phyloP scores from a whole-genome alignment of 2,888 invertebrate species.

The Timandra comae region DNA sequence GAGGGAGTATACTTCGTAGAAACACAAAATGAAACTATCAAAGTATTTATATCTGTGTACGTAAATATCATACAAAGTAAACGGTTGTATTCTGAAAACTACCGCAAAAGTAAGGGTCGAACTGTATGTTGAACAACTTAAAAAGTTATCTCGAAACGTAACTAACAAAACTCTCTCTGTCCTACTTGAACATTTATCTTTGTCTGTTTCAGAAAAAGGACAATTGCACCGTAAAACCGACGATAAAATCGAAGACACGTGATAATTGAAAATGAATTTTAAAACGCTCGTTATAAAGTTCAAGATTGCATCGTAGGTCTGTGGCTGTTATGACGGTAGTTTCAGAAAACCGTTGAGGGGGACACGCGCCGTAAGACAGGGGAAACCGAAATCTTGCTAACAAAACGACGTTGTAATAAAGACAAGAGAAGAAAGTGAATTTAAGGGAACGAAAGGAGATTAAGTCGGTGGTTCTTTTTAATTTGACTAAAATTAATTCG shows the following conservation, averaged over 20 bases:
- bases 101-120: slow-evolving; percentile 45
- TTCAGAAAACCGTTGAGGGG: slow-evolving; percentile 58
- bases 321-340: slow-evolving; percentile 53
- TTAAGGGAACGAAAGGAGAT: slow-evolving; percentile 77
- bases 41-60: no score
- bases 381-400: slow-evolving; percentile 77
- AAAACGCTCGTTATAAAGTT: slow-evolving; percentile 51
- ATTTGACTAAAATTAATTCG: slow-evolving; percentile 67
- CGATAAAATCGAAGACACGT: slow-evolving; percentile 23
- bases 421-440: slow-evolving; percentile 79
- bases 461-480: slow-evolving; percentile 69
- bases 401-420: slow-evolving; percentile 78
- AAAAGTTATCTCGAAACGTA: slow-evolving; percentile 56
- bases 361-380: slow-evolving; percentile 65
- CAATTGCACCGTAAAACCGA: slow-evolving; percentile 57
- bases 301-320: slow-evolving; percentile 38
- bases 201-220: slow-evolving; percentile 62
- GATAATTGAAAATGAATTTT: slow-evolving; percentile 59
- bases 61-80: no score
- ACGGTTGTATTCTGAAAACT: no score
- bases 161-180: slow-evolving; percentile 59
- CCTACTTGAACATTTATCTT: slow-evolving; percentile 61
- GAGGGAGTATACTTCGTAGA: no score
- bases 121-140: slow-evolving; percentile 47
- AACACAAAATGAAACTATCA: no score